Conservation (phyloP, 2,888 invertebrate genomes). For the Drosophila cyrtoloma region DNA sequence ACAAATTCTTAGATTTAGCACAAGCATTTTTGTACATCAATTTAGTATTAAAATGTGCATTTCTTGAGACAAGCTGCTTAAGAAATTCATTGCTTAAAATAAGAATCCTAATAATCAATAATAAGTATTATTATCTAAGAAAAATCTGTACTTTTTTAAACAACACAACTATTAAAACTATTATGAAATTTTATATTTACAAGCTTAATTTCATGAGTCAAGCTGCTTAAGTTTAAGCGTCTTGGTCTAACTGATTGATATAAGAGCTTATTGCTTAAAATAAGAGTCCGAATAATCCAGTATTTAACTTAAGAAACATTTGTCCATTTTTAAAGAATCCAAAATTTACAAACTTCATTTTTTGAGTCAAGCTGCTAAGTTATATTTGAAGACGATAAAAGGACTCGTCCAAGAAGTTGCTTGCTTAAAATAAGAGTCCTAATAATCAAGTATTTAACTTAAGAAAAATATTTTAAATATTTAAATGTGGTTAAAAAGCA, state of each 20-base stretch:
- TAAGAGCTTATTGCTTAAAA: neutral
- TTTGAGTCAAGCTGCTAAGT: no score
- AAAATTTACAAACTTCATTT: accelerated
- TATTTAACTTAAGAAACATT: neutral
- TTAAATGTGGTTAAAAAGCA: neutral
- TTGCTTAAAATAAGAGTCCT: no score
- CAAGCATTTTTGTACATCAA: neutral
- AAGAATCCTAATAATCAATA: neutral
- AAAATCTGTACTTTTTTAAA: neutral
- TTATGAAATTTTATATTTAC: neutral
- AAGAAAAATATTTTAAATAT: neutral
- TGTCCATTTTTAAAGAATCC: neutral
- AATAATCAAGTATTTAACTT: neutral
- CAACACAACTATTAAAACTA: neutral
- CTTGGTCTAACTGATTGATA: neutral
- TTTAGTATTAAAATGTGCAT: neutral
- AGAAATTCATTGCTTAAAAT: neutral
- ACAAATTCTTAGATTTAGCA: neutral
- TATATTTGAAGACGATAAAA: no score
- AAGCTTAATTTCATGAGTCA: neutral
- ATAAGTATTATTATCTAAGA: neutral
- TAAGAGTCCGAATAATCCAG: neutral
- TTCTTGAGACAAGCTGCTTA: neutral
- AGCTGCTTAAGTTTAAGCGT: neutral
- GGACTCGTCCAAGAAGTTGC: neutral